These are phyloP conservation scores for Auanema freiburgensis DNA, from an alignment of 2,888 invertebrate genomes.

Conservation along the genomic window DNA sequence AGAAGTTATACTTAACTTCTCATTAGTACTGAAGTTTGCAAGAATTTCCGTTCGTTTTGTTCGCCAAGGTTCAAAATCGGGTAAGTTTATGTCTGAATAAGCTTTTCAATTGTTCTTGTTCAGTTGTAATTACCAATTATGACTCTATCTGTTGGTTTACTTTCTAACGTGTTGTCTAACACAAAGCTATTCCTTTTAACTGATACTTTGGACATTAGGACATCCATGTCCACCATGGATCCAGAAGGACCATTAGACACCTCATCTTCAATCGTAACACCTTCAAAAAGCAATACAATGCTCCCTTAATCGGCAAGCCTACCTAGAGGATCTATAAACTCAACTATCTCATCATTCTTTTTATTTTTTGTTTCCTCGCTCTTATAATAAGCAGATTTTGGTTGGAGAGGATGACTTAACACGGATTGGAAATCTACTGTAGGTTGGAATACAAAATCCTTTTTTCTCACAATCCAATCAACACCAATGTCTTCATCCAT, in stretches of 20 bases:
- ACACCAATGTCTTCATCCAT: too few relatives aligned
- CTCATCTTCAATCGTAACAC: constrained; percentile 1
- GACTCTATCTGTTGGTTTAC: constrained; percentile 12
- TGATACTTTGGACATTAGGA: constrained; percentile 1
- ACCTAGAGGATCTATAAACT: constrained; percentile 22
- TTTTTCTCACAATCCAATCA: too few relatives aligned
- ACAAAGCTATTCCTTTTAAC: background rate
- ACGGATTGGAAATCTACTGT: too few relatives aligned
- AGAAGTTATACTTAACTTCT: constrained; percentile 86
- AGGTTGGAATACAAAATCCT: too few relatives aligned
- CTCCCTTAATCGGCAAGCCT: background rate
- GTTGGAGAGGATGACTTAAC: constrained; percentile 17
- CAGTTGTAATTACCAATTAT: constrained; percentile 10
- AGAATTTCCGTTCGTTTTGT: constrained; percentile 78
- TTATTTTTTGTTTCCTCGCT: constrained; percentile 2
- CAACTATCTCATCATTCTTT: constrained; percentile 4
- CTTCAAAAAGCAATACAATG: constrained; percentile 3
- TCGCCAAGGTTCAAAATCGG: constrained; percentile 77
- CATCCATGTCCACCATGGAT: too few relatives aligned
- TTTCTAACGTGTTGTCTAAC: constrained; percentile 19
- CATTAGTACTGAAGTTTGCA: constrained; percentile 86
- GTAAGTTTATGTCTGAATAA: constrained; percentile 40
- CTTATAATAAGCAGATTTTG: constrained; percentile 16
- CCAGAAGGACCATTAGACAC: background rate
- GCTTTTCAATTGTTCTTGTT: background rate